Percentiles rank a stretch among this genome's conserved stretches.
Conservation (phyloP, 1,140 invertebrate genomes). For the Camponotus vicinus region DNA sequence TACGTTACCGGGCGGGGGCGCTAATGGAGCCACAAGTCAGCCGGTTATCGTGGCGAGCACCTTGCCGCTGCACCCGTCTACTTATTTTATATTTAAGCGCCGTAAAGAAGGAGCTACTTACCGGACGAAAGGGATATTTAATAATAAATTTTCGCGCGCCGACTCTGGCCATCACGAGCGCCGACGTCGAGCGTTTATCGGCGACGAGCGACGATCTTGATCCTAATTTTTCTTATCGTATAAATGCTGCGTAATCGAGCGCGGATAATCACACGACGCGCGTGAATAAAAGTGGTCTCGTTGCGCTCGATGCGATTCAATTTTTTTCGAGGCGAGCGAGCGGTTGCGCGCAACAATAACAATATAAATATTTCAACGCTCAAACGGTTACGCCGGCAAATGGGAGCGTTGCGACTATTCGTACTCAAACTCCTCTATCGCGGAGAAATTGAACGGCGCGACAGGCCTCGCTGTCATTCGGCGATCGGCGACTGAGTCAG, state of each 20-base stretch:
- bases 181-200: slow-evolving; percentile 56
- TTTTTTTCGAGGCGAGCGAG: not conserved
- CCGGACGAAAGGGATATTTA: slow-evolving; percentile 80
- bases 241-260: slow-evolving; percentile 34
- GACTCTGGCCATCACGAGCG: slow-evolving; percentile 55
- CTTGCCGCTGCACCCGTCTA: slow-evolving; percentile 81
- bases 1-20: slow-evolving; percentile 84
- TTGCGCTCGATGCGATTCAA: slow-evolving; percentile 29
- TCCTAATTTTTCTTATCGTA: slow-evolving; percentile 30
- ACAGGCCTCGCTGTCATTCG: slow-evolving; percentile 34
- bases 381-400: not conserved
- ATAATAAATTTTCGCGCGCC: slow-evolving; percentile 77
- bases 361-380: slow-evolving; percentile 47
- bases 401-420: slow-evolving; percentile 19
- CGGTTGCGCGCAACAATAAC: slow-evolving; percentile 26
- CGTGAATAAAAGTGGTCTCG: slow-evolving; percentile 15
- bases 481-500: slow-evolving; percentile 60
- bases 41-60: slow-evolving; percentile 76
- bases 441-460: slow-evolving; percentile 27
- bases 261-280: not conserved
- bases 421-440: not conserved
- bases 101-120: slow-evolving; percentile 86
- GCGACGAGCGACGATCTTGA: slow-evolving; percentile 56
- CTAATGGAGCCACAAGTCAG: slow-evolving; percentile 87
- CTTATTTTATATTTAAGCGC: slow-evolving; percentile 86